Percentiles rank a stretch among this genome's conserved stretches.
phyloP scores from a whole-genome alignment of 2,888 invertebrate species.

The Chrysomela aeneicollis region DNA sequence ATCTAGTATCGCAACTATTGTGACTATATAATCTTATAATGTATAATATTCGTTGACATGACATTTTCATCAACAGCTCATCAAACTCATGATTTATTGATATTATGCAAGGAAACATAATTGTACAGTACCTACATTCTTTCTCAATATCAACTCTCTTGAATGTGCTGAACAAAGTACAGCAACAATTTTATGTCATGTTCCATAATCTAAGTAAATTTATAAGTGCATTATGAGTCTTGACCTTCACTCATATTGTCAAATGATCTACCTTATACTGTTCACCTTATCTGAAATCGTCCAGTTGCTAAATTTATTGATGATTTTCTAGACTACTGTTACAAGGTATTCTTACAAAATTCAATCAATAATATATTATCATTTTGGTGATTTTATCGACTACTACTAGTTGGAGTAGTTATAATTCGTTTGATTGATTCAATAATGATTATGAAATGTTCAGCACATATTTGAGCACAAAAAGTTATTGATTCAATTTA shows the following conservation, averaged over 20 bases:
- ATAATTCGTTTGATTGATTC: neutral
- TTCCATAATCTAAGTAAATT: neutral
- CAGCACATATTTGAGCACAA: neutral
- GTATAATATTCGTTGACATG: too few species aligned
- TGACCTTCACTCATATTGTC: neutral
- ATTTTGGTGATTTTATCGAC: neutral
- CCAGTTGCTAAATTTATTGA: conserved; percentile 14
- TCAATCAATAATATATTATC: conserved; percentile 1
- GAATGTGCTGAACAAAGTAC: neutral
- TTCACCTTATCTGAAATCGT: neutral
- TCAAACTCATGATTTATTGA: too few species aligned
- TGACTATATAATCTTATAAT: too few species aligned
- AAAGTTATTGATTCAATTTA: neutral
- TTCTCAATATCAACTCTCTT: neutral
- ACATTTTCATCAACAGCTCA: too few species aligned
- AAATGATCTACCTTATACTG: neutral
- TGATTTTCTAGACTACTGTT: conserved; percentile 20
- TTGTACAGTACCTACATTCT: neutral
- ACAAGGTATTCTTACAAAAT: conserved; percentile 27
- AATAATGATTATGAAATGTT: neutral
- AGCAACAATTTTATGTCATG: neutral
- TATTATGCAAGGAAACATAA: neutral
- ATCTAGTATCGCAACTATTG: too few species aligned
- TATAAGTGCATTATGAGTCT: neutral
- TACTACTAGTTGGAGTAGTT: conserved; percentile 8